Percentiles rank a stretch among this genome's conserved stretches.
Conservation (phyloP, 2,888 invertebrate genomes). For the Chironomus riparius region DNA sequence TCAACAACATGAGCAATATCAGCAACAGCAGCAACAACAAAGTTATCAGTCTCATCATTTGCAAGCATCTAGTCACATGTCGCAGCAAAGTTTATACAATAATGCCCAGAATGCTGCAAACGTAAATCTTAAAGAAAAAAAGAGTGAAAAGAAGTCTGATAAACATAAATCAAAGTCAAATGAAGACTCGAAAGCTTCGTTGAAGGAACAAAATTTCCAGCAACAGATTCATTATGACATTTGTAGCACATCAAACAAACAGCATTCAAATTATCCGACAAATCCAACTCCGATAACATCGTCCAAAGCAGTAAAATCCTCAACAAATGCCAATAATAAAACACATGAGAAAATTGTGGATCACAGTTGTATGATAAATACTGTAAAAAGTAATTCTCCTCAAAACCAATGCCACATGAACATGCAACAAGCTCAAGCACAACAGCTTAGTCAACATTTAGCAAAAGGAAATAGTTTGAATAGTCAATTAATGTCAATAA, state of each 20-base stretch:
- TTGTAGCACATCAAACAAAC: conserved; percentile 43
- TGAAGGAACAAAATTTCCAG: neutral
- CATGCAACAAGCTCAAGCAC: conserved; percentile 26
- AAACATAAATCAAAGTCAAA: conserved; percentile 14
- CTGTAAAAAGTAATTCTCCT: conserved; percentile 37
- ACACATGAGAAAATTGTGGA: conserved; percentile 19
- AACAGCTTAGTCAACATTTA: conserved; percentile 6
- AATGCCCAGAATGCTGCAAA: neutral
- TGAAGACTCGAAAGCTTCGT: conserved; percentile 32
- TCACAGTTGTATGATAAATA: conserved; percentile 34
- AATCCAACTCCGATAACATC: neutral
- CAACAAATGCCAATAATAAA: conserved; percentile 36
- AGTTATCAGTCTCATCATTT: conserved; percentile 36
- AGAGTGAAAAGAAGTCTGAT: conserved; percentile 20
- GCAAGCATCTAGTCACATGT: conserved; percentile 30
- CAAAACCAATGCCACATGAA: conserved; percentile 45
- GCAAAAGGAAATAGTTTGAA: conserved; percentile 1
- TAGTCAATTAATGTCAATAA: conserved; percentile 4
- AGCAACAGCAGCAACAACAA: conserved; percentile 35
- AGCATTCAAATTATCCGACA: conserved; percentile 40
- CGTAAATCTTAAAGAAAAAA: neutral
- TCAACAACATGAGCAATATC: conserved; percentile 38
- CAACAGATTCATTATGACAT: conserved; percentile 18
- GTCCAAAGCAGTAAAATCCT: conserved; percentile 43
- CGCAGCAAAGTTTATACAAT: conserved; percentile 17